These are phyloP conservation scores for Parnassius orleans DNA, from an alignment of 2,888 invertebrate species.

Conservation along the genomic window DNA sequence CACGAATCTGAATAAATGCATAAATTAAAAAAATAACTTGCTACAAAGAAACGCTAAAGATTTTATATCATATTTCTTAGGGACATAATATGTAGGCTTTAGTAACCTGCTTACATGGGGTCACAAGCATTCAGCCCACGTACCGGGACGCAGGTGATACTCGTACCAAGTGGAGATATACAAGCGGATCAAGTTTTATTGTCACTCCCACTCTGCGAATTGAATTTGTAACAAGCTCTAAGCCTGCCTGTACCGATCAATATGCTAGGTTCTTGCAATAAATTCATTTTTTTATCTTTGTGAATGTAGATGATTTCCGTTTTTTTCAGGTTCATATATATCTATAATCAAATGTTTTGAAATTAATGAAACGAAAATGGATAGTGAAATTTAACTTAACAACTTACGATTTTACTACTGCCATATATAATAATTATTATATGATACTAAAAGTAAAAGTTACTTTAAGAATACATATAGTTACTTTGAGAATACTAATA, in stretches of 20 bases:
- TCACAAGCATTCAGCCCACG: constrained; percentile 58
- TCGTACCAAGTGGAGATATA: constrained; percentile 53
- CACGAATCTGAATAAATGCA: too few species aligned
- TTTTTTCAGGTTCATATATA: background rate
- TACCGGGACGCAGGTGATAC: constrained; percentile 65
- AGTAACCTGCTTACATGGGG: constrained; percentile 10
- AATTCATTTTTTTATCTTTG: constrained; percentile 4
- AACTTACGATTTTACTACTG: too few species aligned
- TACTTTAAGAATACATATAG: too few species aligned
- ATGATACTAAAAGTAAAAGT: too few species aligned
- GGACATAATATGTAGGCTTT: background rate
- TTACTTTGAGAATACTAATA: too few species aligned
- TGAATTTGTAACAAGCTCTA: constrained; percentile 71
- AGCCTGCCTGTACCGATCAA: constrained; percentile 50
- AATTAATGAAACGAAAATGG: too few species aligned
- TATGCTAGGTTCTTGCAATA: constrained; percentile 37
- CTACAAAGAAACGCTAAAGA: background rate
- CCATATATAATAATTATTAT: too few species aligned
- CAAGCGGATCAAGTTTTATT: constrained; percentile 67
- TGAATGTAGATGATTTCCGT: background rate
- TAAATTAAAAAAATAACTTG: background rate
- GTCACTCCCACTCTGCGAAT: constrained; percentile 77
- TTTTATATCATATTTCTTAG: too few species aligned
- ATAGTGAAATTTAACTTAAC: too few species aligned
- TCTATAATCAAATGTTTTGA: too few species aligned